These are phyloP conservation scores for Caenorhabditis imperialis DNA, from an alignment of 2,888 invertebrate genomes.

Conservation along the genomic window DNA sequence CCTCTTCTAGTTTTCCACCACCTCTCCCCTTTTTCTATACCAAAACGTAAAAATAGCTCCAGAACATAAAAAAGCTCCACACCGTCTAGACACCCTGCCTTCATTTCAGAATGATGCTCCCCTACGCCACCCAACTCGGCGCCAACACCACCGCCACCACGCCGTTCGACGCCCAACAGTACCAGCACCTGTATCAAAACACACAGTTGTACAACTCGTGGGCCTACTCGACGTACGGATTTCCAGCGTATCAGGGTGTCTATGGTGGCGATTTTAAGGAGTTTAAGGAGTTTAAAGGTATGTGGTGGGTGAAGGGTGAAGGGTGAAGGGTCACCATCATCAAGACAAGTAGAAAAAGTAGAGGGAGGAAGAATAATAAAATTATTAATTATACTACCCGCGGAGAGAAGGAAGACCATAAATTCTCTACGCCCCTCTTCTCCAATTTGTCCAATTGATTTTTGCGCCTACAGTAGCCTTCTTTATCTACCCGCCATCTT, in stretches of 20 bases:
- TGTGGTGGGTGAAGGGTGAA: too few species aligned
- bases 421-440: constrained; percentile 19
- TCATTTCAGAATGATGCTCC: constrained; percentile 29
- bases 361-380: constrained; percentile 42
- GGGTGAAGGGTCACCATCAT: too few species aligned
- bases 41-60: too few species aligned
- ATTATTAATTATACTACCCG: constrained; percentile 41
- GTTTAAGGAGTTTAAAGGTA: too few species aligned
- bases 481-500: background rate
- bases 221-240: constrained; percentile 10
- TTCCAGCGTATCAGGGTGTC: constrained; percentile 8
- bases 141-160: too few species aligned
- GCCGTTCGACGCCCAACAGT: constrained; percentile 2
- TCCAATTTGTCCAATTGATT: constrained; percentile 28
- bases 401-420: constrained; percentile 7
- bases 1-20: too few species aligned
- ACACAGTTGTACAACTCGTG: constrained; percentile 5
- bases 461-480: constrained; percentile 1
- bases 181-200: too few species aligned
- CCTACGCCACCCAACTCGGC: background rate
- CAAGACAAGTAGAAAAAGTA: too few species aligned
- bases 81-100: too few species aligned
- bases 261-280: constrained; percentile 5
- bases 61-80: too few species aligned
- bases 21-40: too few species aligned